phyloP scores from a whole-genome alignment of 1,140 invertebrate genomes.

The Nebria ingens region DNA sequence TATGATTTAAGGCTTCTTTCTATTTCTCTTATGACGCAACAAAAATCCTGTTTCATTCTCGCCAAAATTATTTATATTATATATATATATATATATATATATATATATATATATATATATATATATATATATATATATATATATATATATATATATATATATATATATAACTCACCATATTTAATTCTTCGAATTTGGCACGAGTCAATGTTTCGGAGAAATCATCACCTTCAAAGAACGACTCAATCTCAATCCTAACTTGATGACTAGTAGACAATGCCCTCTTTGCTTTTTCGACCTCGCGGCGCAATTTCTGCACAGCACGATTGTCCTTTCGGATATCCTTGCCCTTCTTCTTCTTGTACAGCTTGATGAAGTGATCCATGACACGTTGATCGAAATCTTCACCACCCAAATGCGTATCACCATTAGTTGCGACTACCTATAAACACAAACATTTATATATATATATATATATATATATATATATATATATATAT shows the following conservation, averaged over 20 bases:
- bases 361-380: slow-evolving; percentile 97
- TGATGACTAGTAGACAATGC: slow-evolving; percentile 91
- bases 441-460: slow-evolving; percentile 23
- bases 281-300: slow-evolving; percentile 97
- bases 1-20: no score
- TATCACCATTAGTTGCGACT: slow-evolving; percentile 97
- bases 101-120: no score
- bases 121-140: no score
- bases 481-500: no score
- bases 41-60: no score
- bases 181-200: slow-evolving; percentile 99
- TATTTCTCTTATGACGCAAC: no score
- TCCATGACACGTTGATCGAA: slow-evolving; percentile 98
- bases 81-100: no score
- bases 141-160: no score
- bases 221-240: slow-evolving; percentile 97
- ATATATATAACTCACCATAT: slow-evolving; percentile 62
- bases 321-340: slow-evolving; percentile 91
- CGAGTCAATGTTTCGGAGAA: slow-evolving; percentile 98
- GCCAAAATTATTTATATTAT: no score
- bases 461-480: neutral
- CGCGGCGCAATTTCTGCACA: slow-evolving; percentile 91
- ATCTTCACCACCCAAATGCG: slow-evolving; percentile 97
- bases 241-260: slow-evolving; percentile 98
- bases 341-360: slow-evolving; percentile 98